A percentile compares a stretch with the other conserved stretches of the same genome.
phyloP scores from a whole-genome alignment of 2,113 vertebrate genomes.

The Phalacrocorax pelagicus region DNA sequence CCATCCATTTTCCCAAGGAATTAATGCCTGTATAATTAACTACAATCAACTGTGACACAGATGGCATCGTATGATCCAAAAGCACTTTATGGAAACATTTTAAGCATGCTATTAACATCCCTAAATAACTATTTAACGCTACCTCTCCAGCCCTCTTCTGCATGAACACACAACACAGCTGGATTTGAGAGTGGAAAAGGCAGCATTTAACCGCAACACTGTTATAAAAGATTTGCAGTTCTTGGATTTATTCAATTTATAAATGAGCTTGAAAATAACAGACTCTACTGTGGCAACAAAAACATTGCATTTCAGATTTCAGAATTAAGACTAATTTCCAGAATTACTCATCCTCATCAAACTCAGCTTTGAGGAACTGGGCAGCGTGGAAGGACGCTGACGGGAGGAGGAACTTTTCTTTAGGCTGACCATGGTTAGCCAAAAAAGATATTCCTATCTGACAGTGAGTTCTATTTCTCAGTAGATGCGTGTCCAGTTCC shows the following conservation, averaged over 20 bases:
- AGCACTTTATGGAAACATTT: conserved; percentile 10
- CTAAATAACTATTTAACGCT: conserved; percentile 39
- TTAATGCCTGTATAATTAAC: conserved; percentile 46
- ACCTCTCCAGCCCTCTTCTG: not conserved
- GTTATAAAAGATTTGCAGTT: not conserved
- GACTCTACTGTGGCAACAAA: not conserved
- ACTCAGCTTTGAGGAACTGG: not conserved
- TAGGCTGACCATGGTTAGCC: not conserved
- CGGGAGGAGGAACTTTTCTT: not conserved
- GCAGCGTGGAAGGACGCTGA: not conserved
- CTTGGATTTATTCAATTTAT: conserved; percentile 29
- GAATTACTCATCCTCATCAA: not conserved
- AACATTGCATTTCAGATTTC: not conserved
- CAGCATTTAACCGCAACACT: not conserved
- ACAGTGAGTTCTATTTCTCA: not conserved
- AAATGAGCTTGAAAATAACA: conserved; percentile 31
- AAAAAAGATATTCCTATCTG: not conserved
- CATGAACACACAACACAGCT: conserved; percentile 61
- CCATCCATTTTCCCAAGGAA: conserved; percentile 17
- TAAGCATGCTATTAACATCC: conserved; percentile 50
- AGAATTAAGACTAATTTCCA: not conserved
- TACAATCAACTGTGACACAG: conserved; percentile 52
- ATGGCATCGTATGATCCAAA: conserved; percentile 27
- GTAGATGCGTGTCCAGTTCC: not conserved
- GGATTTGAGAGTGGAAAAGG: not conserved